Conservation (phyloP, 2,797 vertebrate genomes). For the Epinephelus coioides region DNA sequence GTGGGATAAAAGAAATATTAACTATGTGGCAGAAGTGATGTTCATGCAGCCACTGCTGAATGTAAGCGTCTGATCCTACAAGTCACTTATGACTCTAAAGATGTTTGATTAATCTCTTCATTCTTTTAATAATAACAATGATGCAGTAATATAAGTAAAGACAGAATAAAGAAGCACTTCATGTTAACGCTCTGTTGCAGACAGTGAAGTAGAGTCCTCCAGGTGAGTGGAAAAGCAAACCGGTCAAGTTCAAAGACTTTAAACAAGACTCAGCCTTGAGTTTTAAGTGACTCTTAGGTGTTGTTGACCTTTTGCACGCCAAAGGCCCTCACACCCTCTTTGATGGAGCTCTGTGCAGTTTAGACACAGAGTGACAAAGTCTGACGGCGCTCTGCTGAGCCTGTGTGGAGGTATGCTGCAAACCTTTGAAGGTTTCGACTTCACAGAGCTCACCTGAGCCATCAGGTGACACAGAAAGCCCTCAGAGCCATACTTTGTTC, state of each 20-base stretch:
- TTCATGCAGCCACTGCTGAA: conserved; percentile 65
- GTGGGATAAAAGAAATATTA: conserved; percentile 71
- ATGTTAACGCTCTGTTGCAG: background rate
- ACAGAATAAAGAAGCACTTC: background rate
- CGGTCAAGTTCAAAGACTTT: conserved; percentile 6
- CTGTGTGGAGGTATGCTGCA: conserved; percentile 9
- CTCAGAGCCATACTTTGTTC: background rate
- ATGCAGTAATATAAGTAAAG: background rate
- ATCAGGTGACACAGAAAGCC: conserved; percentile 1
- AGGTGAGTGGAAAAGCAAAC: conserved; percentile 28
- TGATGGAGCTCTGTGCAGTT: conserved; percentile 58
- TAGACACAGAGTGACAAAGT: conserved; percentile 53
- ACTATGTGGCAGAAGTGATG: conserved; percentile 79
- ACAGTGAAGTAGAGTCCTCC: background rate
- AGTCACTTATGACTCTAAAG: background rate
- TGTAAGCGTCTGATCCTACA: conserved; percentile 44
- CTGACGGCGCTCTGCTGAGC: conserved; percentile 28
- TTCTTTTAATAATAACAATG: background rate
- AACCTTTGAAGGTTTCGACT: conserved; percentile 38
- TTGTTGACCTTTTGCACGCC: conserved; percentile 25
- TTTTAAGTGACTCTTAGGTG: conserved; percentile 43
- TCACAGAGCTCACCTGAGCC: conserved; percentile 34
- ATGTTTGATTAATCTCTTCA: background rate
- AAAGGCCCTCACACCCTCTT: conserved; percentile 35
- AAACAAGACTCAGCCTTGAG: conserved; percentile 39